Conservation (phyloP, 2,113 vertebrate genomes). For the Chaetodon auriga region DNA sequence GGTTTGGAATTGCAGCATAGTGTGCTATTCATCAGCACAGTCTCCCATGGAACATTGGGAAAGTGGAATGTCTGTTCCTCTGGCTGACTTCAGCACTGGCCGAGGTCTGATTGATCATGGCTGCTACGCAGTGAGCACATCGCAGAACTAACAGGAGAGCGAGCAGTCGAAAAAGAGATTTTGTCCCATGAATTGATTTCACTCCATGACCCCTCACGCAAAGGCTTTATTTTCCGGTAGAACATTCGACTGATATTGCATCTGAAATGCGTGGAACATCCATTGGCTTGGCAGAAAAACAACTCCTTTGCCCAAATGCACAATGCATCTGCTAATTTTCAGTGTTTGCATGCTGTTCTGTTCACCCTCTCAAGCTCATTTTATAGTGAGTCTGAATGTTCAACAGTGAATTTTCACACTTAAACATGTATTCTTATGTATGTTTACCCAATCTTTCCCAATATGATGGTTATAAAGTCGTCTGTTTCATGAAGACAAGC, state of each 20-base stretch:
- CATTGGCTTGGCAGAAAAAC: not conserved
- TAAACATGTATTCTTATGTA: not conserved
- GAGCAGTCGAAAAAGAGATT: constrained; percentile 16
- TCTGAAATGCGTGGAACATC: not conserved
- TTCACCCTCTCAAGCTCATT: not conserved
- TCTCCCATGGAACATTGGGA: constrained; percentile 85
- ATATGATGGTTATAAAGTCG: constrained; percentile 34
- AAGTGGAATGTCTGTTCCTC: constrained; percentile 84
- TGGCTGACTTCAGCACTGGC: constrained; percentile 80
- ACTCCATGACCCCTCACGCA: not conserved
- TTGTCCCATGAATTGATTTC: constrained; percentile 29
- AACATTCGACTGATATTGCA: not conserved
- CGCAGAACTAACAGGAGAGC: constrained; percentile 36
- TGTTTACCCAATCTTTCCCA: not conserved
- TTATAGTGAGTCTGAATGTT: not conserved
- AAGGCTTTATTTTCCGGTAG: not conserved
- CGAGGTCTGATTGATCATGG: constrained; percentile 82
- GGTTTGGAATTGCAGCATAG: constrained; percentile 73
- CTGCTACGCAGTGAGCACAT: constrained; percentile 46
- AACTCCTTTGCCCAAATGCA: not conserved
- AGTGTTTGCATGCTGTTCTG: not conserved
- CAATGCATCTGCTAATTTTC: not conserved
- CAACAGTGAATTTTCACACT: not conserved
- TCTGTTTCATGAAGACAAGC: constrained; percentile 58
- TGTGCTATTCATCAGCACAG: constrained; percentile 80